Evolutionary conservation across 2,888 invertebrate species (phyloP).

Genomic region (Trachelus tabidus): DNA sequence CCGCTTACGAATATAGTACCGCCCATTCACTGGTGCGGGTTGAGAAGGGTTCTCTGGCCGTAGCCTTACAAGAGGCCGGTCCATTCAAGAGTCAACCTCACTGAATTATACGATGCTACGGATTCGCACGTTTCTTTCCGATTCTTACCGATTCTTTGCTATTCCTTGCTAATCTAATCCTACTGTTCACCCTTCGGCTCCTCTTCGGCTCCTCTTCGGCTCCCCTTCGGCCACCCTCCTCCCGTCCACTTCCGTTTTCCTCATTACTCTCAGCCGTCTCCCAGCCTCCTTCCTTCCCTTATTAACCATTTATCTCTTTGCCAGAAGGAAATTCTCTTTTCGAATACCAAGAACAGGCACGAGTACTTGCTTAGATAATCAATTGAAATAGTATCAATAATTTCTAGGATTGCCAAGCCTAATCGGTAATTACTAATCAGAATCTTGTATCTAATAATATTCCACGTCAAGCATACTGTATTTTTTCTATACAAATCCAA

Average conservation of each 20-base stretch:
- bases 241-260: constrained; percentile 16
- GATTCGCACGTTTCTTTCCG: constrained; percentile 32
- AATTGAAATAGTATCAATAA: neutral
- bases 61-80: constrained; percentile 29
- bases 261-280: constrained; percentile 19
- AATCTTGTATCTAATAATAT: neutral
- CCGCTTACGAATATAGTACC: constrained; percentile 48
- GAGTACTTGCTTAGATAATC: neutral
- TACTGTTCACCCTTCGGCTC: constrained; percentile 1
- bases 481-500: neutral
- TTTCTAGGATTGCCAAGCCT: neutral
- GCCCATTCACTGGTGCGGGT: constrained; percentile 41
- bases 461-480: neutral
- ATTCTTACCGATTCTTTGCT: neutral
- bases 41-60: constrained; percentile 18
- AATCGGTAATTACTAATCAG: neutral
- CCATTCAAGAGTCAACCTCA: constrained; percentile 51
- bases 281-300: constrained; percentile 1
- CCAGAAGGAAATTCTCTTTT: neutral
- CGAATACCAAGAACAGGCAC: neutral
- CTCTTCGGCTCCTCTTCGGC: too few species aligned
- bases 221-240: constrained; percentile 6
- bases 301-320: neutral
- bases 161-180: neutral
- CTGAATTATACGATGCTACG: constrained; percentile 46